These are phyloP conservation scores for Eubasilissa regina DNA, from an alignment of 1,140 invertebrate species.

Conservation along the genomic window DNA sequence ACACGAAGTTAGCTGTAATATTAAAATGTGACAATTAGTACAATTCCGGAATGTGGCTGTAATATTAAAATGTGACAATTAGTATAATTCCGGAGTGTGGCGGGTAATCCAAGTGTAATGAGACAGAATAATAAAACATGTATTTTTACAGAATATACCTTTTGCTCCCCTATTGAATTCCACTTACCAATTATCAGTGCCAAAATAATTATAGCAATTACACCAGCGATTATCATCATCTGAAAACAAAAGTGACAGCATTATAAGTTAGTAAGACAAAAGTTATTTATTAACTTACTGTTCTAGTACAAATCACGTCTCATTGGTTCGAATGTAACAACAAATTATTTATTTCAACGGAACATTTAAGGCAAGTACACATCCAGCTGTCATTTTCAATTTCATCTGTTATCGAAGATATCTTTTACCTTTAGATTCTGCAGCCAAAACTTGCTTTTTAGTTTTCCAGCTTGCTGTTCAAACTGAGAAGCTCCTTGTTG, in stretches of 20 bases:
- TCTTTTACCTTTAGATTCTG: slow-evolving; percentile 94
- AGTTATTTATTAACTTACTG: background rate
- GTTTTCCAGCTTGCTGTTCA: slow-evolving; percentile 96
- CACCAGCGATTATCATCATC: slow-evolving; percentile 96
- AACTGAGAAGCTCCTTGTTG: slow-evolving; percentile 98
- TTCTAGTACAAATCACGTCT: too few species aligned
- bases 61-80: background rate
- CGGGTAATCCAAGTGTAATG: background rate
- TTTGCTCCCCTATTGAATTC: background rate
- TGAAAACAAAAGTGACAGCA: slow-evolving; percentile 66
- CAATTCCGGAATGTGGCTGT: background rate
- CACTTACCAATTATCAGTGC: slow-evolving; percentile 92
- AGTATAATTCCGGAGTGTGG: slow-evolving; percentile 16
- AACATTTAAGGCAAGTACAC: too few species aligned
- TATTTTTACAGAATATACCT: slow-evolving; percentile 12
- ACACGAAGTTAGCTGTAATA: slow-evolving; percentile 60
- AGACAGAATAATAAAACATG: slow-evolving; percentile 13
- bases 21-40: slow-evolving; percentile 58
- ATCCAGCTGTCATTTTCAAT: too few species aligned
- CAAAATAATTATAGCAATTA: slow-evolving; percentile 89
- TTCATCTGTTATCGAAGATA: background rate
- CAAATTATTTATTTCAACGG: too few species aligned
- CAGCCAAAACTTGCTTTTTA: slow-evolving; percentile 99
- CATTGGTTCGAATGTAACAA: too few species aligned
- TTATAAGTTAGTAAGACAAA: background rate